Evolutionary conservation across 2,888 invertebrate genomes (phyloP).

Genomic region (Melanostoma scalare): DNA sequence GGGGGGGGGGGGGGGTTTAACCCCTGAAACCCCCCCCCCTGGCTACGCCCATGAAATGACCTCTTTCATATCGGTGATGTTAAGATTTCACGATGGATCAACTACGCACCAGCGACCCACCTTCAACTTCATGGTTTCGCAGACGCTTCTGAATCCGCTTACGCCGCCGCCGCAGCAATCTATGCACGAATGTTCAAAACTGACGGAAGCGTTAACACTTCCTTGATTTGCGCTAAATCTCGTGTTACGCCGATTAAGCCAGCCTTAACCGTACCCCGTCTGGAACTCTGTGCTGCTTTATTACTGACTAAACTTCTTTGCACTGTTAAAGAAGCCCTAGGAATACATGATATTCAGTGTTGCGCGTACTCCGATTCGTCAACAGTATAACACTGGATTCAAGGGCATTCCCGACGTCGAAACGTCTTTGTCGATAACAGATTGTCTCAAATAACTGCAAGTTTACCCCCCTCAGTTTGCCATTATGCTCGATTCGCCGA

Average conservation of each 20-base stretch:
- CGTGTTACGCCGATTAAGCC: slow-evolving; percentile 8
- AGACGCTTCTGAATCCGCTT: background rate
- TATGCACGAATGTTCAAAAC: background rate
- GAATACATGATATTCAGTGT: background rate
- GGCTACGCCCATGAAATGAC: too few relatives aligned
- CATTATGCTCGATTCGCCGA: slow-evolving; percentile 13
- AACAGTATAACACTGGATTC: background rate
- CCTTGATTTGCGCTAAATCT: background rate
- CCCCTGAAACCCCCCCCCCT: too few relatives aligned
- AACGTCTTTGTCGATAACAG: background rate
- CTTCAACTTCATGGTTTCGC: slow-evolving; percentile 17
- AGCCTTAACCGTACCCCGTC: slow-evolving; percentile 4
- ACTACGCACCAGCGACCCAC: background rate
- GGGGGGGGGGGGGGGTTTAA: too few relatives aligned
- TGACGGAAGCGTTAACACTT: too few relatives aligned
- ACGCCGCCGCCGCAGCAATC: background rate
- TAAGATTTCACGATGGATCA: slow-evolving; percentile 2
- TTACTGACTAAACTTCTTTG: background rate
- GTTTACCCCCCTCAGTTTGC: slow-evolving; percentile 1
- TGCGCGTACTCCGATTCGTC: too few relatives aligned
- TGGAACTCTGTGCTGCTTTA: too few relatives aligned
- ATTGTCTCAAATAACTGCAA: background rate
- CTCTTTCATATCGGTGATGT: background rate
- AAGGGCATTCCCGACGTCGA: background rate
- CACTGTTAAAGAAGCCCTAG: too few relatives aligned